Evolutionary conservation across 2,888 invertebrate genomes (phyloP).

Genomic region (Heliconius sara): DNA sequence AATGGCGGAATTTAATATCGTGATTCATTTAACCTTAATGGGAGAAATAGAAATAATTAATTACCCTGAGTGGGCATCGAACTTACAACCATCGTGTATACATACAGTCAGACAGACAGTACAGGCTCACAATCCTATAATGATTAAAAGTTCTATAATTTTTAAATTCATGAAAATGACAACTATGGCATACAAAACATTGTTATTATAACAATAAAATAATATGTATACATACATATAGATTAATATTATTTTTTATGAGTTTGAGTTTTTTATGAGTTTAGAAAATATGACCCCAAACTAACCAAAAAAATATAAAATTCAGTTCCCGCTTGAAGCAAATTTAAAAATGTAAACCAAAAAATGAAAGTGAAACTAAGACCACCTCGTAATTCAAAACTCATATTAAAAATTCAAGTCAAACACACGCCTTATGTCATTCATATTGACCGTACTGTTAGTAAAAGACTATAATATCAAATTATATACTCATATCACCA

Average conservation of each 20-base stretch:
- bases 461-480: slow-evolving; percentile 76
- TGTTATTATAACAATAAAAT: no score
- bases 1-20: neutral
- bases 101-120: no score
- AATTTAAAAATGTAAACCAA: neutral
- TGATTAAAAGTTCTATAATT: no score
- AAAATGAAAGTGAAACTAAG: slow-evolving; percentile 51
- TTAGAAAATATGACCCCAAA: neutral
- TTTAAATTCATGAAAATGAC: no score
- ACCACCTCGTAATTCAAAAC: slow-evolving; percentile 48
- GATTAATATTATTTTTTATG: no score
- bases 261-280: no score
- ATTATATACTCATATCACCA: slow-evolving; percentile 81
- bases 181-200: no score
- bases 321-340: neutral
- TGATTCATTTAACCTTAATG: neutral
- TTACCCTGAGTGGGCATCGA: neutral
- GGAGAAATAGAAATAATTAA: neutral
- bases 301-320: neutral
- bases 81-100: no score
- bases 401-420: slow-evolving; percentile 55
- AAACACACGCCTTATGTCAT: slow-evolving; percentile 67
- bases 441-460: slow-evolving; percentile 64
- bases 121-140: no score
- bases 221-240: no score